Base-by-base conservation (phyloP, 2,888 invertebrate species). In the Allophyes oxyacanthae region DNA sequence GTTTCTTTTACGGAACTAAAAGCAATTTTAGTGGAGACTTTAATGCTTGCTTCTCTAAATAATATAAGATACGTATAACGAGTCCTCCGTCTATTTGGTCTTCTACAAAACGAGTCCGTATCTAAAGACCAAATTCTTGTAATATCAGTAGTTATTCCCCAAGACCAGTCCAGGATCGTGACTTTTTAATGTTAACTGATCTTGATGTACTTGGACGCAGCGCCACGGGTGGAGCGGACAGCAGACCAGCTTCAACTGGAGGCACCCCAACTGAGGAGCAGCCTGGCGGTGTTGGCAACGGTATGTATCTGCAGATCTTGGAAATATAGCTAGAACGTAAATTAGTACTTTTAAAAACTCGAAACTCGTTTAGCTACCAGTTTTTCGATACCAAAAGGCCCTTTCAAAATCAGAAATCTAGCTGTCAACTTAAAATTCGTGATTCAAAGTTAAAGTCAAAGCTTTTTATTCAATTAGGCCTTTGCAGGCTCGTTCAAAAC, bases 211-310 rank as follows among this genome's bases (percentile, higher is more conserved):
- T 72, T 74, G 75, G 72, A 89, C 26, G 79, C 94, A 98, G 98
- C 92, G 98, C 98, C 75, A 98, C 98, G 72, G 98, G 98, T 71
- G 98, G 98, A 62, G 98, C 98, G 13, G 98, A 98, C 90, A 98
- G 98, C 89, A 96, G 97, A 78, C 97, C 97, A 62, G 97, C 95
- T 43, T 97, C 97, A 56, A 95, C 96, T 48, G 96, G 96, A 41
- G 96, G 96, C 65, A 96, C 97, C 40, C 97, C 97, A 73, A 97
- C 97, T 59, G 96, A 97, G 72, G 97, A 96, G 75, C 97, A 97
- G 83, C 97, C 97, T 48, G 97, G 96, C 72, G 97, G 96, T 78
- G 97, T 97, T 84, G 97, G 97, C 7, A 94, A 94, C 54, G 94
- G 94, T 94, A 78, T 14, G 54, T 50, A 46, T 46, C 15, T 7